Evolutionary conservation across 2,113 vertebrate species (phyloP).

Genomic region (Eudyptes chrysolophus): DNA sequence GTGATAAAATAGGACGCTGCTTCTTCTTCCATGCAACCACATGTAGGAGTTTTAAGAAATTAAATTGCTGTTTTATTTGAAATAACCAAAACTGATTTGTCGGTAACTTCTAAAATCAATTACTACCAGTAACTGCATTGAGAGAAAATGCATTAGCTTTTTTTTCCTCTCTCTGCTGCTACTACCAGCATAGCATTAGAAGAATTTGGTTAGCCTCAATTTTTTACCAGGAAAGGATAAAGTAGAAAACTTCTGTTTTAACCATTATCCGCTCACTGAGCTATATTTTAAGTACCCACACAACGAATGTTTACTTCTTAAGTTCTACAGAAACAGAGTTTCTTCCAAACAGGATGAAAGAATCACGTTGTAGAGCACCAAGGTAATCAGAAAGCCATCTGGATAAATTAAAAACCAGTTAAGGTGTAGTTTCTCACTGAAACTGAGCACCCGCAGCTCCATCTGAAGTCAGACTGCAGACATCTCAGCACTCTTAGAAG

Average conservation of each 20-base stretch:
- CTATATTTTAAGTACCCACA: background rate
- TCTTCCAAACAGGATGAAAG: background rate
- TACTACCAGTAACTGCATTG: background rate
- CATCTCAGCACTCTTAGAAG: fast-evolving
- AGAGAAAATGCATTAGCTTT: background rate
- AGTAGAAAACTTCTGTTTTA: background rate
- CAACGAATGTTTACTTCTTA: background rate
- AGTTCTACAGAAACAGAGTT: background rate
- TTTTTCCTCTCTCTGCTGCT: background rate
- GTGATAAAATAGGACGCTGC: background rate
- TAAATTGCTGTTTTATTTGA: background rate
- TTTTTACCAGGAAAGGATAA: background rate
- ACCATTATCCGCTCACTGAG: background rate
- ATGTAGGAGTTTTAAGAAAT: background rate
- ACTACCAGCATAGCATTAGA: background rate
- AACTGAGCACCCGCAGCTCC: background rate
- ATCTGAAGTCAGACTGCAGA: background rate
- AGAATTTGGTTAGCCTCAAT: background rate
- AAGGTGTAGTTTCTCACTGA: background rate
- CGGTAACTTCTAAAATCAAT: background rate
- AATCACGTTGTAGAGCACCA: background rate
- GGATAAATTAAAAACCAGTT: background rate
- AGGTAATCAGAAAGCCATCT: background rate
- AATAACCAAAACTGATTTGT: background rate
- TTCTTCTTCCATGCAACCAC: background rate